Conservation (phyloP, 2,888 invertebrate species). For the Spisula solida region DNA sequence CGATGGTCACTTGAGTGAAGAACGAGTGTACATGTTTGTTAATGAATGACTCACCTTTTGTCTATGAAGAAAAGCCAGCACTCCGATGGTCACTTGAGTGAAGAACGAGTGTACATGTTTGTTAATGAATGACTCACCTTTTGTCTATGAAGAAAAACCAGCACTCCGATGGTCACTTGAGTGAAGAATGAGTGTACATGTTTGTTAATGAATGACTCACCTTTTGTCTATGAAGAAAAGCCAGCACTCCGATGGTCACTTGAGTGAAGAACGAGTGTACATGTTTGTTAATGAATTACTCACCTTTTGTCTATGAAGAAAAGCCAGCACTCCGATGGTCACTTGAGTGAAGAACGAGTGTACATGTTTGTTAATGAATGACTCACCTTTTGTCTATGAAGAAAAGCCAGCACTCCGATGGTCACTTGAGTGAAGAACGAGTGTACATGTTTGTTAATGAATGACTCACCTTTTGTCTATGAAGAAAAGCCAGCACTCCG, state of each 20-base stretch:
- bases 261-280: conserved; percentile 93
- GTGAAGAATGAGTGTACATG: conserved; percentile 92
- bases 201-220: conserved; percentile 88
- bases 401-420: conserved; percentile 93
- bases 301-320: conserved; percentile 92
- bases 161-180: conserved; percentile 93
- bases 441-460: conserved; percentile 89
- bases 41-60: conserved; percentile 89
- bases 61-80: conserved; percentile 93
- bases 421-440: conserved; percentile 93
- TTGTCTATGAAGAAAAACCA: conserved; percentile 93
- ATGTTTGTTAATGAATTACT: conserved; percentile 84
- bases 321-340: conserved; percentile 93
- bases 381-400: conserved; percentile 92
- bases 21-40: conserved; percentile 92
- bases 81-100: conserved; percentile 93
- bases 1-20: conserved; percentile 93
- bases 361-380: conserved; percentile 87
- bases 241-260: conserved; percentile 93
- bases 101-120: conserved; percentile 92
- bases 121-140: conserved; percentile 89
- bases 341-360: conserved; percentile 93
- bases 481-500: conserved; percentile 93
- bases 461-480: conserved; percentile 91
- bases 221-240: conserved; percentile 93